phyloP scores from a whole-genome alignment of 2,113 vertebrate species.

The Balaenoptera acutorostrata region DNA sequence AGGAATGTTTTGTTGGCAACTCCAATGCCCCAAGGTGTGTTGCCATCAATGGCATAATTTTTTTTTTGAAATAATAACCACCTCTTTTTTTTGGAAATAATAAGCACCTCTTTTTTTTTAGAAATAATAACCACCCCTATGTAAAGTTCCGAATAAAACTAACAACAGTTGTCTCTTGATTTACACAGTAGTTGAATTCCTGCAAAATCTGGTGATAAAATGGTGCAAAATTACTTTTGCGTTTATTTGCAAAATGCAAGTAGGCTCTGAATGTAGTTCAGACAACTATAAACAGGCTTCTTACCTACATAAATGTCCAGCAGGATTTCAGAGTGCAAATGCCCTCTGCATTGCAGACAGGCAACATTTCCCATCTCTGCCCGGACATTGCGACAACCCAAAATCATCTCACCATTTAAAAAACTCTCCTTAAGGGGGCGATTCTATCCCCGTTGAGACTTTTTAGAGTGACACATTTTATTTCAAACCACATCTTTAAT shows the following conservation, averaged over 20 bases:
- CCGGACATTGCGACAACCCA: neutral
- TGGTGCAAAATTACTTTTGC: neutral
- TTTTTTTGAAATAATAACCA: neutral
- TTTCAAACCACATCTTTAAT: neutral
- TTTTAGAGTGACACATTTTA: neutral
- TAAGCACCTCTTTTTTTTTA: neutral
- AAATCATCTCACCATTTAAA: neutral
- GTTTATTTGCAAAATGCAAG: neutral
- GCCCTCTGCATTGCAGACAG: neutral
- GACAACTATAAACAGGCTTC: neutral
- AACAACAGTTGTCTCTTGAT: neutral
- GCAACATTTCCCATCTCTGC: neutral
- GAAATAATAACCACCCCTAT: neutral
- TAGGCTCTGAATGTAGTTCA: neutral
- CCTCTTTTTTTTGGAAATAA: neutral
- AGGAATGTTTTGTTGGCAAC: neutral
- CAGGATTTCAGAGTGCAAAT: neutral
- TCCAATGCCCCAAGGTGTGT: conserved; percentile 5
- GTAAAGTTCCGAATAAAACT: neutral
- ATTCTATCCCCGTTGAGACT: neutral
- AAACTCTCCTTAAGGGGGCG: neutral
- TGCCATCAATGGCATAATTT: neutral
- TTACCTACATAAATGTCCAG: neutral
- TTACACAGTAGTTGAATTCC: neutral
- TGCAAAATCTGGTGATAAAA: neutral